Conservation (phyloP, 2,797 vertebrate genomes). For the Acanthurus tractus region DNA sequence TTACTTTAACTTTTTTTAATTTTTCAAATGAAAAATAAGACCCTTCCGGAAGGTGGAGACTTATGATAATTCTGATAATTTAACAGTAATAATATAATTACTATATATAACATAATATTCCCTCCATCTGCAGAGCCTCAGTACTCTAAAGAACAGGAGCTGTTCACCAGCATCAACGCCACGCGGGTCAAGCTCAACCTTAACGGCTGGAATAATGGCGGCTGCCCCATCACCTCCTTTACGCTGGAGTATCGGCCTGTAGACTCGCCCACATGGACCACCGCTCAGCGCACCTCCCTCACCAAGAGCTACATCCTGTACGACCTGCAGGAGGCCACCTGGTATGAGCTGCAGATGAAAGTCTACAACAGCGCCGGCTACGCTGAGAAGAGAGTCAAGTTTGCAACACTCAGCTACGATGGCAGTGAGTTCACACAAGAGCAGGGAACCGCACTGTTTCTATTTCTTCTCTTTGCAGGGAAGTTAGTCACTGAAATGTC, state of each 20-base stretch:
- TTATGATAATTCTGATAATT: too few relatives aligned
- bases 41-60: too few relatives aligned
- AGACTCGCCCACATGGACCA: conserved; percentile 92
- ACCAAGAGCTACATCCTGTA: conserved; percentile 96
- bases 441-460: neutral
- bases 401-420: conserved; percentile 95
- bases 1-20: neutral
- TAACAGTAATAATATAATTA: too few relatives aligned
- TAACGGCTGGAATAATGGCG: conserved; percentile 96
- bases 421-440: conserved; percentile 90
- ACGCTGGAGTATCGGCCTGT: conserved; percentile 93
- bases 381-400: conserved; percentile 95
- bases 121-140: conserved; percentile 89
- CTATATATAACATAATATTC: too few relatives aligned
- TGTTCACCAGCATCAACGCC: conserved; percentile 95
- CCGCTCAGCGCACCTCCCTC: conserved; percentile 93
- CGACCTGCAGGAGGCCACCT: conserved; percentile 96
- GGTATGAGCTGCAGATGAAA: conserved; percentile 97
- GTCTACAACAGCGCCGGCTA: conserved; percentile 97
- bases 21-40: neutral
- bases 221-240: conserved; percentile 96
- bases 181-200: conserved; percentile 94
- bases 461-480: conserved; percentile 22
- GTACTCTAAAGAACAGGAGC: conserved; percentile 97
- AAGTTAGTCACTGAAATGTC: conserved; percentile 6